phyloP scores from a whole-genome alignment of 1,140 invertebrate genomes.

The Plutomurus gul region DNA sequence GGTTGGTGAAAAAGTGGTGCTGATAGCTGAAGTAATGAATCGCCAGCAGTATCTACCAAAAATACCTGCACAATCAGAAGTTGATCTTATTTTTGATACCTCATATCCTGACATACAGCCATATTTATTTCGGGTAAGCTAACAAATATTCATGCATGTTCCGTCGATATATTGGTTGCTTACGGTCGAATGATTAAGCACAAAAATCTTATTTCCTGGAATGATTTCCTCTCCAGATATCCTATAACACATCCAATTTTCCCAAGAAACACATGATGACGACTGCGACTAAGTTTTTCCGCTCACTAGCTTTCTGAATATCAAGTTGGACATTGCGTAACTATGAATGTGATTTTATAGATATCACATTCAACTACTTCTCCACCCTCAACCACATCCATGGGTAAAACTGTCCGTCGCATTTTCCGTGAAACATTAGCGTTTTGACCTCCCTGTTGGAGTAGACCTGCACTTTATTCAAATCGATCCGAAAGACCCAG shows the following conservation, averaged over 20 bases:
- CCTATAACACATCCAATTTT: constrained; percentile 37
- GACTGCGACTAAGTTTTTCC: constrained; percentile 9
- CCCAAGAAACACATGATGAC: constrained; percentile 19
- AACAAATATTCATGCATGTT: background rate
- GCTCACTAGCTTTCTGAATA: constrained; percentile 11
- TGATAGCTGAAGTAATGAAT: constrained; percentile 94
- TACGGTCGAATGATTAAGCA: background rate
- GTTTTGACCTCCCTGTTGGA: constrained; percentile 35
- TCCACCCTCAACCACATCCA: constrained; percentile 49
- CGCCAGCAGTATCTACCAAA: constrained; percentile 92
- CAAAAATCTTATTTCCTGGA: background rate
- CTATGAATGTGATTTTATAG: constrained; percentile 17
- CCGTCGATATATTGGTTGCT: background rate
- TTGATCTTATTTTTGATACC: constrained; percentile 93
- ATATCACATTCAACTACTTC: constrained; percentile 50
- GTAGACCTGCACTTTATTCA: background rate
- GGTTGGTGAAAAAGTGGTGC: constrained; percentile 88
- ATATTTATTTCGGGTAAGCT: constrained; percentile 81
- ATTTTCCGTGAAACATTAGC: constrained; percentile 51
- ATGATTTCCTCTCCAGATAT: constrained; percentile 35
- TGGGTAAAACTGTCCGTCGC: constrained; percentile 49
- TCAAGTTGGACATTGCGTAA: background rate
- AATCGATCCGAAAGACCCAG: too few relatives aligned
- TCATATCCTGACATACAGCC: constrained; percentile 90
- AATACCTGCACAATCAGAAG: constrained; percentile 87